Percentiles rank a stretch among this genome's conserved stretches.
Conservation (phyloP, 2,797 vertebrate species). For the Falco biarmicus region DNA sequence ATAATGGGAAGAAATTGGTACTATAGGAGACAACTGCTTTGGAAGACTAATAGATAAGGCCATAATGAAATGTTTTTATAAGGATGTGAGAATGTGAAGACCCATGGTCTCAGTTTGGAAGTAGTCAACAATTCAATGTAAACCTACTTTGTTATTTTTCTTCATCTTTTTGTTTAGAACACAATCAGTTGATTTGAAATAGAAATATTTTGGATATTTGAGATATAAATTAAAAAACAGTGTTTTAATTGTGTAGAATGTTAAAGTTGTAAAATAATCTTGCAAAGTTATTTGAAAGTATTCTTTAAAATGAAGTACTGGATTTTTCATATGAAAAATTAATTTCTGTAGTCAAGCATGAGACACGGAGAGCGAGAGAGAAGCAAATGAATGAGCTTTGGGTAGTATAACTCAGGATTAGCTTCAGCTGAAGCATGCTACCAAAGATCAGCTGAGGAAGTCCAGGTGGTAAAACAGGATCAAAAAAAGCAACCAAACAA, state of each 20-base stretch:
- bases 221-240: not conserved
- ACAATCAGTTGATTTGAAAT: not conserved
- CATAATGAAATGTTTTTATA: not conserved
- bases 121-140: not conserved
- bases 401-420: not conserved
- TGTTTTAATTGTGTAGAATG: not conserved
- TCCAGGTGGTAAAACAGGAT: not conserved
- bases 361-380: not conserved
- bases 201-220: not conserved
- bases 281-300: not conserved
- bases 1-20: not conserved
- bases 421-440: not conserved
- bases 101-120: not conserved
- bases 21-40: not conserved
- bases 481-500: not conserved
- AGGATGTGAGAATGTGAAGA: not conserved
- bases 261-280: not conserved
- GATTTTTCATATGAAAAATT: not conserved
- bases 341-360: not conserved
- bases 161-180: not conserved
- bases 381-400: not conserved
- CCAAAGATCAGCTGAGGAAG: not conserved
- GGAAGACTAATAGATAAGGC: not conserved
- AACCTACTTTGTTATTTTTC: not conserved
- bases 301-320: not conserved